A percentile compares a stretch with the other conserved stretches of the same genome.
Evolutionary conservation across 2,113 vertebrate genomes (phyloP).

Genomic region (Hystrix brachyura): DNA sequence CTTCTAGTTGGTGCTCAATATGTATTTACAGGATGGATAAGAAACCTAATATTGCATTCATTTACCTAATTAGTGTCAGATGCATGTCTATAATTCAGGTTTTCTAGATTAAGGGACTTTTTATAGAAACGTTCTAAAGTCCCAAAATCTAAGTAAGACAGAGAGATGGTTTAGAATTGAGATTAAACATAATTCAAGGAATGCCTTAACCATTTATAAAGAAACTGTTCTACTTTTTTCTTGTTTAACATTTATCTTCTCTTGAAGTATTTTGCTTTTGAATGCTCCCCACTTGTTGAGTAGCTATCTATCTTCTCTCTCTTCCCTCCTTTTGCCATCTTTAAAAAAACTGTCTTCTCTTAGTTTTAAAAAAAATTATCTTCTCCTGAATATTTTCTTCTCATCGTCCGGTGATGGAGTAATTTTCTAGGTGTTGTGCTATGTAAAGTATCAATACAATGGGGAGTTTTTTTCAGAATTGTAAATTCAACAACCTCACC

Average conservation of each 20-base stretch:
- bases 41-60: not conserved
- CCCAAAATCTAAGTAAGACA: conserved; percentile 27
- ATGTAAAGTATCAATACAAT: not conserved
- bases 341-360: no score
- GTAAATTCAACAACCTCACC: not conserved
- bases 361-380: not conserved
- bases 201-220: conserved; percentile 34
- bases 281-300: no score
- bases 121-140: not conserved
- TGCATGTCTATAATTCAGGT: not conserved
- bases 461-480: not conserved
- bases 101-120: not conserved
- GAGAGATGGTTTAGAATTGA: not conserved
- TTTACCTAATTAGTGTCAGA: not conserved
- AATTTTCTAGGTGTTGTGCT: not conserved
- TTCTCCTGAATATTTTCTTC: not conserved
- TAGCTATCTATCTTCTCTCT: no score
- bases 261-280: not conserved
- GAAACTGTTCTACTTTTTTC: not conserved
- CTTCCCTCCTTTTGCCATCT: no score
- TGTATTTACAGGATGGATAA: conserved; percentile 20
- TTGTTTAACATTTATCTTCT: conserved; percentile 1
- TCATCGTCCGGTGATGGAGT: not conserved
- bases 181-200: conserved; percentile 25
- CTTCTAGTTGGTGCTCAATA: not conserved